Evolutionary conservation across 2,113 vertebrate species (phyloP), one percentile per base, ranked within the genome.

Genomic region (Sakesphorus luctuosus): DNA sequence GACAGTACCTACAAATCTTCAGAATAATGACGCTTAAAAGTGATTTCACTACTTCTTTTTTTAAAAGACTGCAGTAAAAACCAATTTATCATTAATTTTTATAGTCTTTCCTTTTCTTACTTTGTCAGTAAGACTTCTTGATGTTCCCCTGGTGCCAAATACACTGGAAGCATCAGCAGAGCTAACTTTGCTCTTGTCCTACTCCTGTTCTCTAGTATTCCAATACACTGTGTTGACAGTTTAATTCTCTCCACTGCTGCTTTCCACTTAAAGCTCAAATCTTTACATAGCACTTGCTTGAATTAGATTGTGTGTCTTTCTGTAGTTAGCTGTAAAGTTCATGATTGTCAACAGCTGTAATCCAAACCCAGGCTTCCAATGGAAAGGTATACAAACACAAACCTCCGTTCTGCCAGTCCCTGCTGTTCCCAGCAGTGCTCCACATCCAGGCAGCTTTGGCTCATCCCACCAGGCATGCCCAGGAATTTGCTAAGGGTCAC

Each of bases 371-470:
- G 25, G 18, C 20, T 66, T 72, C 59, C 15, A 36, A 69, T 35
- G 75, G 59, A 53, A 81, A 88, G 68, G 15, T 17, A 29, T 72
- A 23, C 5, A 3, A 52, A 67, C 33, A 55, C 1, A 10, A 59
- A 25, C 33, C 38, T 26, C 69, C 0, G 0, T n/a, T 65, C 25
- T 3, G 1, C 11, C 50, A 73, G 13, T 61, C 56, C 31, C 25
- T 0, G 0, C 61, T 40, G 11, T 3, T 3, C 26, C 43, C 75
- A 94, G 67, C 95, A 76, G 0, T 50, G 71, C 33, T 86, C 35
- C 76, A 28, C 13, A n/a, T 44, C 66, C 87, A 73, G 71, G 40
- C 66, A 75, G 84, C 62, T 16, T 52, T 52, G 49, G 20, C 28
- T 81, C 77, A 78, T n/a, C 23, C 4, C 28, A 15, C 52, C 58